Evolutionary conservation across 2,113 vertebrate genomes (phyloP), one percentile per base, ranked within the genome.

Genomic region (Sceloporus tristichus): DNA sequence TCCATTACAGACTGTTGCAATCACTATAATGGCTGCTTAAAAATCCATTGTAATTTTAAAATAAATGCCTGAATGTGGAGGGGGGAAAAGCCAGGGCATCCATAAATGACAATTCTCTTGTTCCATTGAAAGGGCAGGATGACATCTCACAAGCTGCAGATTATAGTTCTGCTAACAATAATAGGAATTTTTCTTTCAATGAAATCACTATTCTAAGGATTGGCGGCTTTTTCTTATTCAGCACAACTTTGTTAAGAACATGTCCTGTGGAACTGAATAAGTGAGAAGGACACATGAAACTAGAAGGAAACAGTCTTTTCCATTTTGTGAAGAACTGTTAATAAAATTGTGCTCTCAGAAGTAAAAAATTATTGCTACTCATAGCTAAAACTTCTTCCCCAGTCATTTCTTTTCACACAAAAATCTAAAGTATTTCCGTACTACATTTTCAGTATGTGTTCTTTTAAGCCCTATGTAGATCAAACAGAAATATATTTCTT

Each of bases 191-290:
- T 78, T 86, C 27, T 82, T 90, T 81, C 85, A 83, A 25, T 85
- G 80, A 80, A 80, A 78, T 9, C 48, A 86, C 27, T 48, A 5
- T 34, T 68, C 3, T 66, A 88, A 42, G 65, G 48, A 85, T 90
- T 85, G 27, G 4, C 5, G 87, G n/a, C 76, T 78, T 53, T 91
- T 92, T 93, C 85, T 34, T 34, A 89, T 79, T 62, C 38, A 90
- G 66, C 13, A 85, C 40, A 68, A 79, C 79, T 79, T 84, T 81
- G 29, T 76, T 79, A 13, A 89, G 66, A 38, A 89, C 79, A 82
- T 34, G 82, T 0, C 53, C 68, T 48, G 48, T 59, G 25, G 77
- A 68, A 87, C 89, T 14, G 59, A 91, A 21, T 56, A 40, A 34
- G 68, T 38, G 68, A 91, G 40, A 91, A 68, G 16, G 42, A 70